phyloP scores from a whole-genome alignment of 2,797 vertebrate species.

The Sphenodon punctatus region DNA sequence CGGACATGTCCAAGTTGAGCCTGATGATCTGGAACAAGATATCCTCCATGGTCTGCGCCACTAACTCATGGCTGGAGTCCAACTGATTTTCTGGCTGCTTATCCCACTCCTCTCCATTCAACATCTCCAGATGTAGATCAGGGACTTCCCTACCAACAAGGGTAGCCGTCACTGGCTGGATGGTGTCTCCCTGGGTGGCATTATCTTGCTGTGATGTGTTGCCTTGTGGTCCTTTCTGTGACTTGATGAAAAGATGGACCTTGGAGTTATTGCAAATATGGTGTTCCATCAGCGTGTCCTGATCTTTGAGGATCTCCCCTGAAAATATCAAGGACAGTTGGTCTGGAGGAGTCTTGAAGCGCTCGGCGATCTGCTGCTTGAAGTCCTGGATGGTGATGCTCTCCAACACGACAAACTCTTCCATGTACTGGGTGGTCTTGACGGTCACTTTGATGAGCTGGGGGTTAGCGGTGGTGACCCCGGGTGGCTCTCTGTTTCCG shows the following conservation, averaged over 20 bases:
- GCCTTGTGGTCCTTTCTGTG: conserved; percentile 77
- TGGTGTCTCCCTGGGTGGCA: rapidly evolving
- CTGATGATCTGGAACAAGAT: conserved; percentile 89
- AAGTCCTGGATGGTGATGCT: conserved; percentile 75
- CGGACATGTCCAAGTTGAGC: conserved; percentile 83
- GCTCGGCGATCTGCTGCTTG: conserved; percentile 88
- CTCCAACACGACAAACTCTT: conserved; percentile 65
- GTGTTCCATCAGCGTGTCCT: conserved; percentile 87
- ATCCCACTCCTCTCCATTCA: neutral
- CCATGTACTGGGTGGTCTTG: conserved; percentile 72
- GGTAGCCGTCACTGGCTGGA: neutral
- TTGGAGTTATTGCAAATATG: conserved; percentile 88
- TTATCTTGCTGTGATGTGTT: neutral
- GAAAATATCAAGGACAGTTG: conserved; percentile 92
- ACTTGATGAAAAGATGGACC: conserved; percentile 91
- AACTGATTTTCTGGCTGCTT: neutral
- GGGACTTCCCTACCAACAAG: neutral
- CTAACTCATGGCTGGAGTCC: conserved; percentile 73
- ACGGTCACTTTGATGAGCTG: conserved; percentile 65
- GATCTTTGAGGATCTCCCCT: conserved; percentile 90
- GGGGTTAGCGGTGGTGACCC: rapidly evolving
- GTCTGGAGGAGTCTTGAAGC: conserved; percentile 89
- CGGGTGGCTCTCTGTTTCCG: rapidly evolving
- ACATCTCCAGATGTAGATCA: neutral
- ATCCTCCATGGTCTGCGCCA: conserved; percentile 89